phyloP scores from a whole-genome alignment of 2,113 vertebrate species.

The Clarias gariepinus region DNA sequence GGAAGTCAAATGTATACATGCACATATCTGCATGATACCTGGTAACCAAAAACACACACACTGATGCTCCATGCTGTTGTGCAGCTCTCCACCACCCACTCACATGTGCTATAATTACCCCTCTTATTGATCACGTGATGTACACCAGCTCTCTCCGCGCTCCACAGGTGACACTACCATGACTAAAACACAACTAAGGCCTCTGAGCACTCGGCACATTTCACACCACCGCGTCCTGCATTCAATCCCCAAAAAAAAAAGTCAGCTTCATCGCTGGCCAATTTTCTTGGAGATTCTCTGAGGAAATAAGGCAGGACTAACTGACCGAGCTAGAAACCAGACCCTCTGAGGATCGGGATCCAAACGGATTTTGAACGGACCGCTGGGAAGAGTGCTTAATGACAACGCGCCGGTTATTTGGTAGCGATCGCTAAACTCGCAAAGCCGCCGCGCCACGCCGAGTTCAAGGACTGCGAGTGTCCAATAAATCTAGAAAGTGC shows the following conservation, averaged over 20 bases:
- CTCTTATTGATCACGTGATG: conserved; percentile 26
- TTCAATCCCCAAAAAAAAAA: conserved; percentile 10
- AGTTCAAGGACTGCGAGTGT: conserved; percentile 60
- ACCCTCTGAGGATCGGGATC: conserved; percentile 8
- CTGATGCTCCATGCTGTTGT: not conserved
- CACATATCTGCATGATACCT: not conserved
- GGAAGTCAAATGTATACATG: not conserved
- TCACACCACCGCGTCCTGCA: no score
- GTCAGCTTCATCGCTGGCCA: conserved; percentile 26
- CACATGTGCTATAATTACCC: not conserved
- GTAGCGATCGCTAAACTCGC: conserved; percentile 35
- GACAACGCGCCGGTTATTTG: not conserved
- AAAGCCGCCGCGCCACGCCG: conserved; percentile 43
- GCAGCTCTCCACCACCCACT: not conserved
- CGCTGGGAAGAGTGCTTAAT: conserved; percentile 29
- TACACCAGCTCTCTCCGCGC: not conserved
- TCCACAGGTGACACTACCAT: conserved; percentile 18
- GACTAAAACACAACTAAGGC: not conserved
- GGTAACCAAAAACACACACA: not conserved
- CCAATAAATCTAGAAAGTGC: conserved; percentile 63
- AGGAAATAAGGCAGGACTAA: conserved; percentile 1
- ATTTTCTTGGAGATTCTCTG: conserved; percentile 34
- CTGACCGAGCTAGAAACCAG: conserved; percentile 18
- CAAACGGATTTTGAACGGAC: conserved; percentile 32
- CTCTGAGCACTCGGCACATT: not conserved